phyloP scores from a whole-genome alignment of 1,140 invertebrate genomes.

The Polypedilum vanderplanki region DNA sequence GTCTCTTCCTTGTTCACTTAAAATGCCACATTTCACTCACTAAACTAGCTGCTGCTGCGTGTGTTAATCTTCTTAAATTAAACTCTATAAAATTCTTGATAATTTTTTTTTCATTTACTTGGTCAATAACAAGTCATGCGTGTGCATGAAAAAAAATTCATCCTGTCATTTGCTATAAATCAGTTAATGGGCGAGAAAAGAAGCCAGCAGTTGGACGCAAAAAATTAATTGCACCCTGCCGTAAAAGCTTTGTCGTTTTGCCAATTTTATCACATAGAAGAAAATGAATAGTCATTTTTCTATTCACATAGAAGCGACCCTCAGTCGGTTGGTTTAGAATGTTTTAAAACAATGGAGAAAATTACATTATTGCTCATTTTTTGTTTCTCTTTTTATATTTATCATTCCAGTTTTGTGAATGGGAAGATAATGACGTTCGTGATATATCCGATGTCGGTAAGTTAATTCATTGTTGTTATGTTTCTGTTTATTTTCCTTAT shows the following conservation, averaged over 20 bases:
- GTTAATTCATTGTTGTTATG: neutral
- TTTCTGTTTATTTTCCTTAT: too few species aligned
- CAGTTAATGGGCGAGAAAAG: neutral
- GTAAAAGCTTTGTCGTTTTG: conserved; percentile 10
- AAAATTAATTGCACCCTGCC: conserved; percentile 4
- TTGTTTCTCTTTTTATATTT: neutral
- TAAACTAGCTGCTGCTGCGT: too few species aligned
- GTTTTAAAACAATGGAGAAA: neutral
- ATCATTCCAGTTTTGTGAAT: conserved; percentile 22
- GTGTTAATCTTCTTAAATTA: too few species aligned
- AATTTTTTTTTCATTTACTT: neutral
- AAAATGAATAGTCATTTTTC: neutral
- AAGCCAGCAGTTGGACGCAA: neutral
- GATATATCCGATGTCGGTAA: conserved; percentile 28
- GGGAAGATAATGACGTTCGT: conserved; percentile 25
- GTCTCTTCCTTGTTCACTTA: too few species aligned
- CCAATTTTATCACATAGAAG: neutral
- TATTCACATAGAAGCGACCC: neutral
- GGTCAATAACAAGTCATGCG: neutral
- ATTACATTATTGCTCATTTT: neutral
- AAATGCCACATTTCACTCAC: too few species aligned
- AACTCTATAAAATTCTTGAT: too few species aligned
- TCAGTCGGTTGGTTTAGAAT: neutral
- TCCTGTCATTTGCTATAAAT: conserved; percentile 13
- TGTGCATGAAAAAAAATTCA: neutral